Evolutionary conservation across 2,113 vertebrate species (phyloP).

Genomic region (Corvus cornix): DNA sequence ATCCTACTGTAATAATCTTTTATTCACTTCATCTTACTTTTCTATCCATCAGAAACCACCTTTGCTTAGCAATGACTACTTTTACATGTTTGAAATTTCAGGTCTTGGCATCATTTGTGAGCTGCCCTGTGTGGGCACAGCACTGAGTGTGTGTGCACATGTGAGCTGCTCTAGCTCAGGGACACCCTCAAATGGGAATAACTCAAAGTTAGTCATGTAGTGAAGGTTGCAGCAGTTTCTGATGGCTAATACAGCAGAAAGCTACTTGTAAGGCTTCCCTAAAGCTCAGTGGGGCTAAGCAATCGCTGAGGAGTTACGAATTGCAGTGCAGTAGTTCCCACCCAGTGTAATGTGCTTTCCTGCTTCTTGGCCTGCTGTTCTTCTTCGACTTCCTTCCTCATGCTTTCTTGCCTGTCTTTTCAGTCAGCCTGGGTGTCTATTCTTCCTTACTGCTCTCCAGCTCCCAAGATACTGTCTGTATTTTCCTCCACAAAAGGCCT

Average conservation of each 20-base stretch:
- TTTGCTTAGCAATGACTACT: neutral
- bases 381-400: neutral
- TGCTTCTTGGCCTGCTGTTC: neutral
- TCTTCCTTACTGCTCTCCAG: neutral
- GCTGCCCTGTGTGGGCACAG: neutral
- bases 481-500: neutral
- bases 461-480: neutral
- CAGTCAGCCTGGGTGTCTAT: neutral
- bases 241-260: neutral
- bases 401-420: neutral
- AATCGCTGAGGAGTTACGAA: neutral
- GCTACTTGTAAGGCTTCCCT: neutral
- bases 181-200: neutral
- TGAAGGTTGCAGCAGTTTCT: neutral
- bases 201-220: neutral
- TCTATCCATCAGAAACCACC: neutral
- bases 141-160: neutral
- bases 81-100: neutral
- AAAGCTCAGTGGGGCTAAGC: neutral
- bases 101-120: neutral
- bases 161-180: neutral
- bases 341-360: neutral
- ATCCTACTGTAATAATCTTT: neutral
- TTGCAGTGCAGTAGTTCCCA: neutral
- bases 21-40: neutral